Conservation (phyloP, 53 echinoderm and acorn worm species). For the Apostichopus leukothele region DNA sequence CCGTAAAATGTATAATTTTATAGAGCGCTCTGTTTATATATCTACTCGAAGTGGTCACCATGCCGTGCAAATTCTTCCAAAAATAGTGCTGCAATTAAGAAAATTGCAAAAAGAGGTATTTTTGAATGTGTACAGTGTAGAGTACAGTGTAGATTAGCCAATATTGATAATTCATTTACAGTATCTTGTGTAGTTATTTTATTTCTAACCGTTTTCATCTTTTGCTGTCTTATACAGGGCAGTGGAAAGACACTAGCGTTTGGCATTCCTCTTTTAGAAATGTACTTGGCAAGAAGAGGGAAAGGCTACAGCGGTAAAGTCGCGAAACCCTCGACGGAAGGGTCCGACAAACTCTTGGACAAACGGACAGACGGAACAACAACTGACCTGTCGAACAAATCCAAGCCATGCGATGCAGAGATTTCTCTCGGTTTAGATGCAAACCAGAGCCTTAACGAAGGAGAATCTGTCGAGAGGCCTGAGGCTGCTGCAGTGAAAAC, state of each 20-base stretch:
- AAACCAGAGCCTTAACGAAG: neutral
- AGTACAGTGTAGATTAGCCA: too few species aligned
- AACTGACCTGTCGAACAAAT: neutral
- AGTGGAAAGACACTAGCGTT: constrained; percentile 98
- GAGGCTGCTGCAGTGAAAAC: too few species aligned
- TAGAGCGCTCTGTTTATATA: too few species aligned
- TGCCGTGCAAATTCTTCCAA: too few species aligned
- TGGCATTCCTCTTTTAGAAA: constrained; percentile 81
- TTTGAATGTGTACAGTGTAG: too few species aligned
- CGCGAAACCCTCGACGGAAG: neutral
- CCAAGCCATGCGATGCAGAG: neutral
- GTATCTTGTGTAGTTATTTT: too few species aligned
- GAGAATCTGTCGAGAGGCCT: neutral
- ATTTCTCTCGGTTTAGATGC: neutral
- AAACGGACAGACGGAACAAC: neutral
- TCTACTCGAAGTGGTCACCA: too few species aligned
- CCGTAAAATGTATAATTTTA: too few species aligned
- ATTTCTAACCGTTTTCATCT: neutral
- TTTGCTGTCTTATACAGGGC: constrained; percentile 53
- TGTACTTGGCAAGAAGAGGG: constrained; percentile 55
- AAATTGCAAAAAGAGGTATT: too few species aligned
- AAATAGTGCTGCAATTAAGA: too few species aligned
- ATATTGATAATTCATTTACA: too few species aligned
- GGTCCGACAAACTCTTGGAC: neutral
- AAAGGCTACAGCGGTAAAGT: neutral